phyloP scores from a whole-genome alignment of 2,888 invertebrate species.

The Diabrotica balteata region DNA sequence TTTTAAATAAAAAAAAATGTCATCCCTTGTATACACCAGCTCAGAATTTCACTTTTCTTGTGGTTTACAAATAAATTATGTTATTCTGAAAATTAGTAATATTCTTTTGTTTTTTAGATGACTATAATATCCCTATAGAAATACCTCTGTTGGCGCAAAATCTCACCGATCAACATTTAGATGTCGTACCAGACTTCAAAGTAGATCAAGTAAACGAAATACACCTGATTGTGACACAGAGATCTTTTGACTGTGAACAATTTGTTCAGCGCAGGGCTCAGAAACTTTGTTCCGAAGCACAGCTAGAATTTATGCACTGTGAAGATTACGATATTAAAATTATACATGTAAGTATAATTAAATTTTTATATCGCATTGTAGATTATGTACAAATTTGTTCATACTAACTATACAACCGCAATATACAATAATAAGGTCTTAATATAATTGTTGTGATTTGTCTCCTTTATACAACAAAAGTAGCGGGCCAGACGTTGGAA shows the following conservation, averaged over 20 bases:
- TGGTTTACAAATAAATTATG: too few species aligned
- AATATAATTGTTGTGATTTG: too few species aligned
- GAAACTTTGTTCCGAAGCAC: constrained; percentile 56
- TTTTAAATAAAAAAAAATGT: too few species aligned
- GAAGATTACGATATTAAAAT: constrained; percentile 61
- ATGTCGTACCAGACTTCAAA: constrained; percentile 57
- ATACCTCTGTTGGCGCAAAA: constrained; percentile 58
- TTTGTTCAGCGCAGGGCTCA: constrained; percentile 60
- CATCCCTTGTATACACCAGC: too few species aligned
- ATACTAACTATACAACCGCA: too few species aligned
- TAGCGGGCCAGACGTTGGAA: too few species aligned
- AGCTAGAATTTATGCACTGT: constrained; percentile 58
- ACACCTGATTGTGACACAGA: constrained; percentile 58
- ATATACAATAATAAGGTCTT: too few species aligned
- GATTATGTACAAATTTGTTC: too few species aligned
- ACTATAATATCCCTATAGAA: constrained; percentile 60
- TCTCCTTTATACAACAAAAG: too few species aligned
- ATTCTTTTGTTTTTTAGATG: constrained; percentile 50
- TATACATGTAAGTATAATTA: constrained; percentile 53
- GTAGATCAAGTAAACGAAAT: constrained; percentile 58
- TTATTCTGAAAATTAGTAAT: too few species aligned
- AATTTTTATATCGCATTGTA: too few species aligned
- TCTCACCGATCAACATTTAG: constrained; percentile 57
- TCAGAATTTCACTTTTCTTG: too few species aligned
- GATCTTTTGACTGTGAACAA: constrained; percentile 60